These are phyloP conservation scores for Charanyca ferruginea DNA, from an alignment of 2,888 invertebrate genomes.

Conservation along the genomic window DNA sequence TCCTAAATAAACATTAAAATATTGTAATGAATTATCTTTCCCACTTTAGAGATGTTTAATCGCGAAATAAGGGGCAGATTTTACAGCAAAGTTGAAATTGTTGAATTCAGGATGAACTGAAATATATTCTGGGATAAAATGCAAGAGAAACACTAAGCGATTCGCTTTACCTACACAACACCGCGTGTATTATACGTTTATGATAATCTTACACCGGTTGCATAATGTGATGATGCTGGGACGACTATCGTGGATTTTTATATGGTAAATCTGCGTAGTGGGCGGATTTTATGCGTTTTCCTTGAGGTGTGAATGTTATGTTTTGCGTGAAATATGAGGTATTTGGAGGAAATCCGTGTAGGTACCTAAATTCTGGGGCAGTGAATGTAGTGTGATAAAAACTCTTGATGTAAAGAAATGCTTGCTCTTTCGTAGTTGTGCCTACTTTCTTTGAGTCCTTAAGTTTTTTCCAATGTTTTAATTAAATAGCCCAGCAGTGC, in stretches of 20 bases:
- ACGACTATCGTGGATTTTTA: conserved; percentile 79
- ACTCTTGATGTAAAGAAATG: background rate
- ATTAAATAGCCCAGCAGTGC: too few relatives aligned
- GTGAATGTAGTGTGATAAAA: background rate
- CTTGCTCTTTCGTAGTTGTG: background rate
- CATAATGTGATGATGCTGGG: conserved; percentile 86
- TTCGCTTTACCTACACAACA: conserved; percentile 67
- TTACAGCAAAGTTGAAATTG: conserved; percentile 10
- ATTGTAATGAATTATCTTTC: conserved; percentile 35
- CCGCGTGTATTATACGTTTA: conserved; percentile 80
- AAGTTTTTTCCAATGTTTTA: too few relatives aligned
- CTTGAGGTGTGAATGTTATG: conserved; percentile 60
- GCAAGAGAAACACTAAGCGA: conserved; percentile 60
- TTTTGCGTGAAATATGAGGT: conserved; percentile 51
- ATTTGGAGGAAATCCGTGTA: conserved; percentile 31
- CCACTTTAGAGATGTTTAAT: conserved; percentile 34
- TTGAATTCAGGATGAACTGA: conserved; percentile 29
- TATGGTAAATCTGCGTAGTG: conserved; percentile 79
- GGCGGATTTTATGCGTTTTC: conserved; percentile 76
- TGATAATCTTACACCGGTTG: conserved; percentile 85
- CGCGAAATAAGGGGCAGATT: conserved; percentile 15
- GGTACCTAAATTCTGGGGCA: conserved; percentile 14
- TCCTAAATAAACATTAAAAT: conserved; percentile 37
- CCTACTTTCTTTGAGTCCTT: too few relatives aligned
- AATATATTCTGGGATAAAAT: conserved; percentile 65